Conservation (phyloP, 2,113 vertebrate genomes). For the Sinocyclocheilus rhinocerous region DNA sequence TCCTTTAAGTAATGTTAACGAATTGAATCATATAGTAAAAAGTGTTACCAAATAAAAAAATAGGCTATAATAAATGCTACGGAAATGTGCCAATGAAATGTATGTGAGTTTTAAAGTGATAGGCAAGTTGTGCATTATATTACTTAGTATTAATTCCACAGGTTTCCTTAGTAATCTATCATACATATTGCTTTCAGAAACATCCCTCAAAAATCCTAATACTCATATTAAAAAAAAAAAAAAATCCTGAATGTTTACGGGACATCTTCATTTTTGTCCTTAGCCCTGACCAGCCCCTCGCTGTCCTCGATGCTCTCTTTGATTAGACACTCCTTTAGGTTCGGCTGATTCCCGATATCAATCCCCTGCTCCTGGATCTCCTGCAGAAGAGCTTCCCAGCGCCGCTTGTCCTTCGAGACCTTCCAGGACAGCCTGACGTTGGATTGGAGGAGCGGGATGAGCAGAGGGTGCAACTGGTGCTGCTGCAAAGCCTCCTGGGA, state of each 20-base stretch:
- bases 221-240: not conserved
- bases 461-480: slow-evolving; percentile 77
- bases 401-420: slow-evolving; percentile 87
- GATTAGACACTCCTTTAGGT: slow-evolving; percentile 86
- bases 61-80: slow-evolving; percentile 9
- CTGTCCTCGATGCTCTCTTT: slow-evolving; percentile 80
- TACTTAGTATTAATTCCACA: slow-evolving; percentile 19
- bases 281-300: slow-evolving; percentile 50
- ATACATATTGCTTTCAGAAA: not conserved
- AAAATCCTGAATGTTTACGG: not conserved
- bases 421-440: slow-evolving; percentile 90
- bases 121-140: not conserved
- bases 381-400: slow-evolving; percentile 82
- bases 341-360: slow-evolving; percentile 76
- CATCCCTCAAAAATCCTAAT: not conserved
- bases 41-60: not conserved
- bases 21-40: not conserved
- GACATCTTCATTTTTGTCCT: slow-evolving; percentile 44
- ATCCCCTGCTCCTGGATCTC: slow-evolving; percentile 78
- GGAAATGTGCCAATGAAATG: slow-evolving; percentile 1
- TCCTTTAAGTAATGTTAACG: not conserved
- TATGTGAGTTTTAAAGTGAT: not conserved
- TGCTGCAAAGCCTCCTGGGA: slow-evolving; percentile 65
- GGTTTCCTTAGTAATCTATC: not conserved
- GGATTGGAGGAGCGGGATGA: slow-evolving; percentile 83